Base-by-base conservation (phyloP, 1,140 invertebrate genomes). In the Monochamus saltuarius region DNA sequence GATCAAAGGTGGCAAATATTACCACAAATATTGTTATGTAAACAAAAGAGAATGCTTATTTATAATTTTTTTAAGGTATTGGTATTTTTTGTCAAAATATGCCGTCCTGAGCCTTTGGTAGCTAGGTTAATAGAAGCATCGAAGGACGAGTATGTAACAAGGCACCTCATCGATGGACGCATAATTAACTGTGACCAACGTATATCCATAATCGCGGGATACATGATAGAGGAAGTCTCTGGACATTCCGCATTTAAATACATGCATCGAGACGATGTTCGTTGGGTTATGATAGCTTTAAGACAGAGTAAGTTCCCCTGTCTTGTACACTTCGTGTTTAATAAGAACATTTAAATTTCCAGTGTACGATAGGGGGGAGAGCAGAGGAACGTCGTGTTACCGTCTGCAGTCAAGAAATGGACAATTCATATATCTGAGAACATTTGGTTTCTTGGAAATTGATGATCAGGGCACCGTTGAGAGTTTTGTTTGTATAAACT, bases 161-260 rank as follows among this genome's bases (percentile, higher is more conserved):
- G 91, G 16, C 92, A 95, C 76, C 80, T 90, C 22, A 82, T 91
- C 14, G 90, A 94, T 73, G 91, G 91, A 1, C 81, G 87, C 53
- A 94, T 95, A 56, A 86, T 94, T 36, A 89, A 87, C 65, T 89
- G 88, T 58, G 92, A 95, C 77, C 90, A 94, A 62, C 83, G 91
- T 64, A 92, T 95, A 59, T 89, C 90, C 0, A 79, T 90, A 13
- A 87, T 93, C 1, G 89, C 91, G 29, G 92, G 92, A 1, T 93
- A 93, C 73, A 85, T 94, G 84, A 85, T 85, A 1, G 85, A 90
- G 51, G 91, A 94, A 78, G 89, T 95, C 7, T 82, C 83, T 17
- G 91, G 91, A 6, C 73, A 86, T 35, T 91, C 87, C 61, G 91
- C 90, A 0, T 94, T 94, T 71, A 85, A 85, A 58, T 95, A 89